Percentiles rank a stretch among this genome's conserved stretches.
Conservation (phyloP, 2,888 invertebrate genomes). For the Rhodophaea formosa region DNA sequence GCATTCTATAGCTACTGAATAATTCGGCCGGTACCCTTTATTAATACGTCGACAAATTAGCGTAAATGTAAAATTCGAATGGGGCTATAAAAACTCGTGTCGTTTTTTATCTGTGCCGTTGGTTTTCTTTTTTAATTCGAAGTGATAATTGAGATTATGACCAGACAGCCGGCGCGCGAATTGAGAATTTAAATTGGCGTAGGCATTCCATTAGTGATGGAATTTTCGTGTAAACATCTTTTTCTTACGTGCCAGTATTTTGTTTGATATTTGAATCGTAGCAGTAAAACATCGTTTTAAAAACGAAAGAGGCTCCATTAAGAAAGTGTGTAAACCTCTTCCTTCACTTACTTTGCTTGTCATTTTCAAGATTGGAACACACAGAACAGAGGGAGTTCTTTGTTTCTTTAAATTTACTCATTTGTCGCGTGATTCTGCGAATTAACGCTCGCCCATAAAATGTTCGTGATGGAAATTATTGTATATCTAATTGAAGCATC, state of each 20-base stretch:
- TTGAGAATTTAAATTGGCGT: conserved; percentile 65
- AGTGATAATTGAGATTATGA: conserved; percentile 80
- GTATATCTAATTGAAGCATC: conserved; percentile 67
- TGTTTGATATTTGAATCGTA: not conserved
- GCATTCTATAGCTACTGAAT: conserved; percentile 75
- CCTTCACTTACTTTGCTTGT: not conserved
- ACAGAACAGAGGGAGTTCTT: not conserved
- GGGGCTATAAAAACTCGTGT: conserved; percentile 71
- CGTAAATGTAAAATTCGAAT: conserved; percentile 78
- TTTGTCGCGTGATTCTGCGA: conserved; percentile 56
- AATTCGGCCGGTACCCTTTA: conserved; percentile 74
- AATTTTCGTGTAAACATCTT: conserved; percentile 17
- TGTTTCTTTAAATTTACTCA: conserved; percentile 37
- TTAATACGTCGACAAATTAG: conserved; percentile 78
- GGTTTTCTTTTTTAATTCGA: conserved; percentile 68
- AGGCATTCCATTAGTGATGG: conserved; percentile 20
- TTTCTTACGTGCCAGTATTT: conserved; percentile 10
- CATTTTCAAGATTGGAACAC: conserved; percentile 13
- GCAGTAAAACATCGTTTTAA: not conserved
- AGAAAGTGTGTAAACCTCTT: not conserved
- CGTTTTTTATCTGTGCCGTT: conserved; percentile 52
- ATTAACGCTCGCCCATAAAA: conserved; percentile 55
- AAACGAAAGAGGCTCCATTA: not conserved
- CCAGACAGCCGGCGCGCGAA: conserved; percentile 48
- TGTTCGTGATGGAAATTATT: conserved; percentile 66